These are phyloP conservation scores for Pseudomyrmex concolor DNA, from an alignment of 1,140 invertebrate genomes.

Conservation along the genomic window DNA sequence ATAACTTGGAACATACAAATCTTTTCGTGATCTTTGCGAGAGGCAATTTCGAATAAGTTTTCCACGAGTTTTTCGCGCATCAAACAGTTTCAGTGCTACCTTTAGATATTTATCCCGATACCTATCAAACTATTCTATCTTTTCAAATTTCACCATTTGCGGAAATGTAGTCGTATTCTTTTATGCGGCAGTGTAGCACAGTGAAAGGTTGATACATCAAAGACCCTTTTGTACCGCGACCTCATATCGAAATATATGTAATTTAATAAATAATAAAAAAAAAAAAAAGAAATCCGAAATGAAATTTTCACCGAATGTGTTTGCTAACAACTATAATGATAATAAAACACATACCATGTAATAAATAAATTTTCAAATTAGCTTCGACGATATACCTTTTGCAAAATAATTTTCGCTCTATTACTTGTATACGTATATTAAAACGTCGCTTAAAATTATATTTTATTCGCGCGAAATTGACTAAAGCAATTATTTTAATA, in stretches of 20 bases:
- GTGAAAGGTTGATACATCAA: slow-evolving; percentile 13
- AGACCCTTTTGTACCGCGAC: slow-evolving; percentile 6
- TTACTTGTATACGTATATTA: too few species aligned
- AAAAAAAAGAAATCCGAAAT: too few species aligned
- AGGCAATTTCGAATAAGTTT: slow-evolving; percentile 44
- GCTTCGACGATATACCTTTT: too few species aligned
- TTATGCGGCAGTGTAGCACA: slow-evolving; percentile 11
- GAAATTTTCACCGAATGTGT: slow-evolving; percentile 1
- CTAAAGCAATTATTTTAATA: too few species aligned
- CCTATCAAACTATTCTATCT: slow-evolving; percentile 44
- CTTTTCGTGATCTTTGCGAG: not conserved
- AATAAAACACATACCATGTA: not conserved
- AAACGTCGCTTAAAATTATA: too few species aligned
- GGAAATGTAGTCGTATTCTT: slow-evolving; percentile 43
- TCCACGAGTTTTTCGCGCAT: slow-evolving; percentile 6
- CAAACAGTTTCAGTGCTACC: slow-evolving; percentile 22
- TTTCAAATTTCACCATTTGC: slow-evolving; percentile 2
- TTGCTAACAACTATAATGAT: not conserved
- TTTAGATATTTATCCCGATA: slow-evolving; percentile 46
- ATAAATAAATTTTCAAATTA: slow-evolving; percentile 6
- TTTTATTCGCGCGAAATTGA: too few species aligned
- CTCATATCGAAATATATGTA: not conserved
- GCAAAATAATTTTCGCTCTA: too few species aligned
- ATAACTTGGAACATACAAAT: not conserved
- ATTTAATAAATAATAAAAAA: too few species aligned